Evolutionary conservation across 2,888 invertebrate species (phyloP), one percentile per base, ranked within the genome.

Genomic region (Archips crataeganus): DNA sequence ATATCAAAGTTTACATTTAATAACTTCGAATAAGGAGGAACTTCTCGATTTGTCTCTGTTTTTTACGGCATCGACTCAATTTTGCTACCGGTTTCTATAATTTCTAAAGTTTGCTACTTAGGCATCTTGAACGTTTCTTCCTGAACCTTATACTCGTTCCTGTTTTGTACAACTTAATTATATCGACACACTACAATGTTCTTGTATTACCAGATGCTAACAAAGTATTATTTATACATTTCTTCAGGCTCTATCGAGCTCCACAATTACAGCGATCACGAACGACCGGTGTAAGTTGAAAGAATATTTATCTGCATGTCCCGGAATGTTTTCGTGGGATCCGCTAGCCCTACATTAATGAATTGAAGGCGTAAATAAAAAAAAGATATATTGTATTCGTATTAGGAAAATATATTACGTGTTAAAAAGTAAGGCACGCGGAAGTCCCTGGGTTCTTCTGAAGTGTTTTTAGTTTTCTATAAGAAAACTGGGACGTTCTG

Each of bases 191-290:
- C 54, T 23, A 57, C 10, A 23, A 11, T 63, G 32, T 45, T 45
- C 5, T 4, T 42, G 61, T 62, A 47, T 11, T 49, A 67, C 11
- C 65, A 57, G 75, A 64, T 69, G 63, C 64, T 68, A 78, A 75
- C 77, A 77, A 74, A 75, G 34, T 67, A 54, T 76, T 79, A 54
- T 76, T 79, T 78, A 77, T 79, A 70, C 76, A 70, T 77, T 76
- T 70, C 76, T 77, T 78, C 75, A 79, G 79, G 78, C 76, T 77
- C 76, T 73, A 75, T 79, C 75, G 79, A 79, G 78, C 76, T 79
- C n/a, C 79, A 79, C 74, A 74, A 74, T 54, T 72, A 71, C 61
- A 65, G 70, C 64, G 70, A 68, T 47, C 67, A 59, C 70, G 62
- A 60, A 67, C 63, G 63, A 32, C 34, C 49, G 67, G 64, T 51